Evolutionary conservation across 2,113 vertebrate species (phyloP), one percentile per base, ranked within the genome.

Genomic region (Anthoscopus minutus): DNA sequence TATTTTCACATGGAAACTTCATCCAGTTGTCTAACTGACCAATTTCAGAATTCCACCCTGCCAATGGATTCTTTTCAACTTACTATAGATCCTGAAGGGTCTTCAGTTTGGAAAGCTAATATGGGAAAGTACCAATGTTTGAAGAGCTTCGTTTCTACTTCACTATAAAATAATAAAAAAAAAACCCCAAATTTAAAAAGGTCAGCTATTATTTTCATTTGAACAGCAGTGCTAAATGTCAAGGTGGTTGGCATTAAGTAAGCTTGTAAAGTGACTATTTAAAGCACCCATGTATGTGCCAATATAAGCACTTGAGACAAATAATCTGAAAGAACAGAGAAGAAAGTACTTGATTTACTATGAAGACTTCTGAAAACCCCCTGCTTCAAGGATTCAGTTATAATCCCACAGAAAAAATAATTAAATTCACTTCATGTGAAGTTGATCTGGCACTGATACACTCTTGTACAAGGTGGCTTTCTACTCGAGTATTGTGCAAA

Each of bases 201-300:
- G 66, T 92, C 85, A 94, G 38, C 66, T 38, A 58, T 85, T 92
- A 87, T 61, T 95, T 94, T 87, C 73, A 74, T 89, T 81, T 93
- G 50, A 96, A 94, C 56, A 85, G 73, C 48, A 50, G 40, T 13
- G 40, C 53, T 82, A 86, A 86, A 92, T 88, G 81, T 92, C 76
- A 92, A 93, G 95, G 45, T 19, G 53, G 40, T 48, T 92, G 76
- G 62, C 84, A 86, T 30, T 50, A 88, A 79, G 74, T 33, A 81
- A 95, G 74, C 53, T 92, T 93, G 64, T 86, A 56, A 93, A 91
- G 66, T 61, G 82, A 56, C 62, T 88, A 57, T 64, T 87, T 81
- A 91, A 89, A 91, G 64, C 42, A 87, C 16, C 37, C 50, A 47
- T 16, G 30, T 51, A 65, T 33, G 22, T 47, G 40, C 44, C 80